Evolutionary conservation across 2,113 vertebrate species (phyloP), one percentile per base, ranked within the genome.

Genomic region (Noctilio leporinus): DNA sequence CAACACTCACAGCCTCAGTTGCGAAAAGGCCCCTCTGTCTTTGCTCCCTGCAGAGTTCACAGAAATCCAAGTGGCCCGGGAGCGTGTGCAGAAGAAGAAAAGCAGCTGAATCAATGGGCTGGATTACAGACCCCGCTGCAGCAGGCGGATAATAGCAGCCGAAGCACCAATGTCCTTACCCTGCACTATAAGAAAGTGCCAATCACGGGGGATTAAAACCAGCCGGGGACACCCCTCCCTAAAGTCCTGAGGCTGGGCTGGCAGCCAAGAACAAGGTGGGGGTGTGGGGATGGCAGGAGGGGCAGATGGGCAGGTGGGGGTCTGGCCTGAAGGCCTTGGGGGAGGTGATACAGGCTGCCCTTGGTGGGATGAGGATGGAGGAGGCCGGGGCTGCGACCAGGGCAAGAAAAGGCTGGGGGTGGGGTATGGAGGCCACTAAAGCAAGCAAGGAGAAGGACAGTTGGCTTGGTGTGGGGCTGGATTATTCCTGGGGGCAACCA

Each of bases 21-120:
- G 64, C 82, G 95, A 86, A 97, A 97, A 96, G 90, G 62, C 95
- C 94, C 91, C 94, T 98, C 98, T 98, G 98, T 98, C 98, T 98
- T 96, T 96, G 95, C 92, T 80, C 53, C 2, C 89, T n/a, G 96
- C 77, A 70, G 57, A 11, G 80, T 87, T 97, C 91, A 93, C 96
- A 97, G 96, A 98, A 97, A 98, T 96, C 97, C 96, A 78, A 16
- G 92, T 24, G 95, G 85, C 95, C 89, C 2, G 45, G 40, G 95
- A 96, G 94, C 9, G 72, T 84, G 95, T 94, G 95, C 67, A 76
- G 86, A 91, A 96, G 93, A 86, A 95, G 93, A 86, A 84, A 97
- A 96, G 92, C 73, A 0, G 4, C 72, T 78, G 89, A 96, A 97
- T 98, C 97, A 96, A 98, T 96, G 97, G 96, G 89, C 96, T 96